phyloP scores from a whole-genome alignment of 2,888 invertebrate genomes.

The Odontomyia ornata region DNA sequence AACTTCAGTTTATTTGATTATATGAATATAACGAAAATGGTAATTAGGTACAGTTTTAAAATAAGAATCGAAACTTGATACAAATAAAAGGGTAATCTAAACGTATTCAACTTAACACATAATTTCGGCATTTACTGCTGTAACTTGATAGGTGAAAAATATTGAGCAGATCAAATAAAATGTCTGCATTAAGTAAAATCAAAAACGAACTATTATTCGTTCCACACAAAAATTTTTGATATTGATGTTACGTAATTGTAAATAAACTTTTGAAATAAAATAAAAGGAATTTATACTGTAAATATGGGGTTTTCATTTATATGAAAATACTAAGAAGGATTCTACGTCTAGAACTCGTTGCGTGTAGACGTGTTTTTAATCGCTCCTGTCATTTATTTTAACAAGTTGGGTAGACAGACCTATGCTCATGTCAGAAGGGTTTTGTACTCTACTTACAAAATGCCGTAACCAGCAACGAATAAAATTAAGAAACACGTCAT shows the following conservation, averaged over 20 bases:
- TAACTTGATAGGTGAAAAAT: neutral
- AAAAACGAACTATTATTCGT: neutral
- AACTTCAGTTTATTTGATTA: neutral
- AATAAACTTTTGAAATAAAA: constrained; percentile 32
- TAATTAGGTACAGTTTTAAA: constrained; percentile 28
- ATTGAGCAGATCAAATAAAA: neutral
- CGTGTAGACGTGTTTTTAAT: too few species aligned
- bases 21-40: constrained; percentile 15
- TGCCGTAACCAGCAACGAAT: too few species aligned
- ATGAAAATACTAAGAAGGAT: too few species aligned
- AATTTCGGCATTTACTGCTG: neutral
- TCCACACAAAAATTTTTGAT: neutral
- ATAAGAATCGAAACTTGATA: constrained; percentile 9
- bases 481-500: too few species aligned
- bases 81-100: constrained; percentile 12
- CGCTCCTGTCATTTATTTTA: too few species aligned
- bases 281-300: neutral
- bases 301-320: too few species aligned
- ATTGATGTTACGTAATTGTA: constrained; percentile 24
- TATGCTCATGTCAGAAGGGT: too few species aligned
- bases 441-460: too few species aligned
- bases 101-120: constrained; percentile 6
- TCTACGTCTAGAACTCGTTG: too few species aligned
- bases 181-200: constrained; percentile 6
- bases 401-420: too few species aligned